Conservation (phyloP, 35 echinoderm and acorn worm genomes). For the Anneissia japonica region DNA sequence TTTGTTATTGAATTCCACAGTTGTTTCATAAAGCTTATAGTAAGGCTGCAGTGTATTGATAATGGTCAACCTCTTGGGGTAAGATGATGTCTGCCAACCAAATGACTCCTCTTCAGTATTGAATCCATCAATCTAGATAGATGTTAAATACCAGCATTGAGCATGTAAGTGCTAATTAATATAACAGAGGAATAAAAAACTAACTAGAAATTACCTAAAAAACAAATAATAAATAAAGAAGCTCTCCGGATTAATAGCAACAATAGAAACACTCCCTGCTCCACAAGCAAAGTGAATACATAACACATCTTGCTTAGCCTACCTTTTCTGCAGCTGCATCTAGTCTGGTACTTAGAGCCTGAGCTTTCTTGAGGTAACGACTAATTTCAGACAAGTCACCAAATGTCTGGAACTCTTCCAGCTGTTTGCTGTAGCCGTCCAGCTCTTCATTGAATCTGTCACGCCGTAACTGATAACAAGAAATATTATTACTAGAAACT, state of each 20-base stretch:
- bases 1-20: conserved; percentile 87
- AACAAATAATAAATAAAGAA: too few relatives aligned
- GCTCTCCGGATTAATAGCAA: too few relatives aligned
- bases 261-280: too few relatives aligned
- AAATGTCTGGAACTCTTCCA: conserved; percentile 92
- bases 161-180: too few relatives aligned
- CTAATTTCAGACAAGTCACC: conserved; percentile 68
- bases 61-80: conserved; percentile 68
- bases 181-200: too few relatives aligned
- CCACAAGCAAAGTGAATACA: too few relatives aligned
- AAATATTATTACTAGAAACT: background rate
- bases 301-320: too few relatives aligned
- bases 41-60: conserved; percentile 57
- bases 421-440: conserved; percentile 91
- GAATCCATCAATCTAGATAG: conserved; percentile 84
- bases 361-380: conserved; percentile 90
- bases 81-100: conserved; percentile 92
- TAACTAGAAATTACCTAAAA: too few relatives aligned
- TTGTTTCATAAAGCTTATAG: conserved; percentile 86
- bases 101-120: conserved; percentile 90
- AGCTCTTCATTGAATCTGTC: conserved; percentile 90
- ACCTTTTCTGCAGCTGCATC: conserved; percentile 81
- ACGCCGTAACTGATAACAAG: conserved; percentile 50
- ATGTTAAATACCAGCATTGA: too few relatives aligned
- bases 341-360: conserved; percentile 79